Evolutionary conservation across 1,140 invertebrate genomes (phyloP), one percentile per base, ranked within the genome.

Genomic region (Conus betulinus): DNA sequence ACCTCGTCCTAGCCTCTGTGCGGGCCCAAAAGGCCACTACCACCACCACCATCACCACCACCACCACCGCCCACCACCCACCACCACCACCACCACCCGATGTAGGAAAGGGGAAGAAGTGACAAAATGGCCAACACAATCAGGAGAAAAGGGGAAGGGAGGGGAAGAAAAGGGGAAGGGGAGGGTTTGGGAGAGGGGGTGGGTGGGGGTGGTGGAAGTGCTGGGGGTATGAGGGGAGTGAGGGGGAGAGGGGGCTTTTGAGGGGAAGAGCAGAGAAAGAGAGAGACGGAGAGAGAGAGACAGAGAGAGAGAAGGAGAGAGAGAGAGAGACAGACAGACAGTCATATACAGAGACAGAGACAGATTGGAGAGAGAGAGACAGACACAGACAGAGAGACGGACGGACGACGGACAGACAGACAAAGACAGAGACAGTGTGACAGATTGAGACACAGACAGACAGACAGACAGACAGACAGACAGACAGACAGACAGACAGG

Each of bases 121-220:
- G 67, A 85, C 84, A 85, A 85, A 85, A 76, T 74, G 71, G 20
- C 25, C 57, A 53, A 60, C 27, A 52, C 63, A 76, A 85, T 85
- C n/a, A 52, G 67, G 27, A n/a, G 15, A 23, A n/a, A 71, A 39
- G 39, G n/a, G 39, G 57, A 15, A 11, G 15, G 8, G 8, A 11
- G 57, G 57, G 8, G 57, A 60, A 15, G 57, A 60, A 15, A 15
- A 15, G 57, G 57, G 57, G 57, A 60, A 11, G 57, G 8, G 57
- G 57, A 15, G 8, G 57, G 57, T 60, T 7, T 17, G 20, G 15
- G 67, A 71, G 23, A 7, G 67, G 67, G 39, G n/a, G 84, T 5
- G 55, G 23, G 39, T 20, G 55, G 60, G 27, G 53, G 84, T 15
- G 52, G 82, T 13, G 67, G 52, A 17, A 81, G 39, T 39, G 39